Evolutionary conservation across 2,113 vertebrate genomes (phyloP).

Genomic region (Sinocyclocheilus anshuiensis): DNA sequence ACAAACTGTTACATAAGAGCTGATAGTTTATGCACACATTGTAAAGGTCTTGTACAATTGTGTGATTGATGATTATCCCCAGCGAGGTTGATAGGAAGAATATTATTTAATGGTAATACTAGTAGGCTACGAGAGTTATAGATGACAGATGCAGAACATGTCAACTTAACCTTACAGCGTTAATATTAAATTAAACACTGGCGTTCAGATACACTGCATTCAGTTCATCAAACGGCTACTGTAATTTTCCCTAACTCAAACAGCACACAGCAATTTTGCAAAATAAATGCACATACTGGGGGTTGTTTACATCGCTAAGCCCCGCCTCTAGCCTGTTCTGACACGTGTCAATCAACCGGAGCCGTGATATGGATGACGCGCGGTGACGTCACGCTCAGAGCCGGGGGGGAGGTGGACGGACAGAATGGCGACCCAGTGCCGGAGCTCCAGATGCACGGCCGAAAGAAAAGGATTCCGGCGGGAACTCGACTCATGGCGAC

Average conservation of each 20-base stretch:
- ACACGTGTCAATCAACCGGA: slow-evolving; percentile 61
- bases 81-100: background rate
- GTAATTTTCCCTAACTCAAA: background rate
- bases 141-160: background rate
- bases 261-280: too few relatives aligned
- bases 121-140: background rate
- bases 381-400: slow-evolving; percentile 83
- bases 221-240: background rate
- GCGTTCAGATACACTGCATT: background rate
- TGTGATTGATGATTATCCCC: background rate
- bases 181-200: background rate
- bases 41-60: background rate
- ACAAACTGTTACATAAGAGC: background rate
- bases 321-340: slow-evolving; percentile 39
- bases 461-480: slow-evolving; percentile 95
- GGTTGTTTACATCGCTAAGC: slow-evolving; percentile 36
- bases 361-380: slow-evolving; percentile 76
- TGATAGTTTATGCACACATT: background rate
- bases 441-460: slow-evolving; percentile 91
- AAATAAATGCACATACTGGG: background rate
- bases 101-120: background rate
- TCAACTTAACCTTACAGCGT: background rate
- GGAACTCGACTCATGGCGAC: slow-evolving; percentile 97
- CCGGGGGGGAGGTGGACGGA: slow-evolving; percentile 74
- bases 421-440: slow-evolving; percentile 95